phyloP scores from a whole-genome alignment of 2,888 invertebrate genomes.

The Lithosia quadra region DNA sequence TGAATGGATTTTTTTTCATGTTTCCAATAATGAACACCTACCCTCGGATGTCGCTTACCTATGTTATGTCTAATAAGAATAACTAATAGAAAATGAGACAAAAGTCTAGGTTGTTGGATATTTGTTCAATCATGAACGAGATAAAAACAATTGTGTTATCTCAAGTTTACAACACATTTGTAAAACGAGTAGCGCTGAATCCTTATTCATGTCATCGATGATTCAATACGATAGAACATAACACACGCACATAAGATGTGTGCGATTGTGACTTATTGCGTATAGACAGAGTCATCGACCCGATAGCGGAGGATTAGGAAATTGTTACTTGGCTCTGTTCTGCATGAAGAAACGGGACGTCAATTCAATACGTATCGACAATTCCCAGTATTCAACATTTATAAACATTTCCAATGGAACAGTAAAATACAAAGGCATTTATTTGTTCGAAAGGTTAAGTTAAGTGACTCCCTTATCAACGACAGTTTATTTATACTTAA shows the following conservation, averaged over 20 bases:
- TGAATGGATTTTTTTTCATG: too few relatives aligned
- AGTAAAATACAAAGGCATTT: slow-evolving; percentile 38
- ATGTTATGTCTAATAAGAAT: too few relatives aligned
- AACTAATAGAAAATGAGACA: neutral
- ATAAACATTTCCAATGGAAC: slow-evolving; percentile 19
- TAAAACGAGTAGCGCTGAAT: neutral
- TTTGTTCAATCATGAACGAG: slow-evolving; percentile 25
- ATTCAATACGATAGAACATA: slow-evolving; percentile 53
- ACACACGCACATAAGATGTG: slow-evolving; percentile 56
- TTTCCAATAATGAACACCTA: too few relatives aligned
- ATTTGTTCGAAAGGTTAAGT: slow-evolving; percentile 48
- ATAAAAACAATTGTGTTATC: slow-evolving; percentile 38
- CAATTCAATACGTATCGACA: slow-evolving; percentile 44
- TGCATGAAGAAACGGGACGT: slow-evolving; percentile 57
- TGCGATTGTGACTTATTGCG: slow-evolving; percentile 69
- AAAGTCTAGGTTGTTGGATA: neutral
- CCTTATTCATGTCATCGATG: slow-evolving; percentile 5
- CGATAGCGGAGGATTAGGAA: slow-evolving; percentile 68
- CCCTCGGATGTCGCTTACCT: too few relatives aligned
- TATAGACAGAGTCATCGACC: slow-evolving; percentile 76
- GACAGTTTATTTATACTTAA: slow-evolving; percentile 48
- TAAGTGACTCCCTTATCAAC: slow-evolving; percentile 51
- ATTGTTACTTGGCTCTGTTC: slow-evolving; percentile 67
- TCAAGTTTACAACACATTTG: neutral
- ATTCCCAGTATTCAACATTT: slow-evolving; percentile 22